Conservation (phyloP, 2,797 vertebrate species). For the Dromococcyx pavoninus region DNA sequence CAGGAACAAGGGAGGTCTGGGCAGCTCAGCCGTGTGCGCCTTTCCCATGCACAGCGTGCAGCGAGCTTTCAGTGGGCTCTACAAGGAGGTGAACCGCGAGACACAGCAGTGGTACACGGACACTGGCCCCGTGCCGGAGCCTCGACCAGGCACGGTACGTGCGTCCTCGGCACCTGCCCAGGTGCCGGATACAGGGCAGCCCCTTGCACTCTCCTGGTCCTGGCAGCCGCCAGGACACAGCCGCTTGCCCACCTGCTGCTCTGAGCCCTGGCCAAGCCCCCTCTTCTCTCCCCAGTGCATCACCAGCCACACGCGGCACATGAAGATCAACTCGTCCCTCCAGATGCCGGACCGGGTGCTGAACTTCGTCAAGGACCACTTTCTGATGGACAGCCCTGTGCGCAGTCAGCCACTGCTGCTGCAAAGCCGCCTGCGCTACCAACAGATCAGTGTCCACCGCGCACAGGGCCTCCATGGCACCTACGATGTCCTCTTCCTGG, state of each 20-base stretch:
- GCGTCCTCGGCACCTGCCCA: accelerated
- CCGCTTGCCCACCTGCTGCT: accelerated
- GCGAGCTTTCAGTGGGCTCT: constrained; percentile 86
- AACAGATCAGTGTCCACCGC: constrained; percentile 85
- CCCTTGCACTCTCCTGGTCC: accelerated
- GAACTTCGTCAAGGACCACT: constrained; percentile 97
- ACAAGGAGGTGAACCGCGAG: constrained; percentile 93
- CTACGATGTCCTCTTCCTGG: constrained; percentile 91
- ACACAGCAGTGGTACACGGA: constrained; percentile 97
- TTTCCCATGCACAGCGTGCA: constrained; percentile 92
- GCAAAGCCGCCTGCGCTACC: constrained; percentile 87
- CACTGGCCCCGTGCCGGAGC: constrained; percentile 85
- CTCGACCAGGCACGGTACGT: constrained; percentile 88
- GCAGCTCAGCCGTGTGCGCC: constrained; percentile 90
- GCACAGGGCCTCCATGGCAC: constrained; percentile 70
- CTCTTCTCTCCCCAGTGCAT: constrained; percentile 83
- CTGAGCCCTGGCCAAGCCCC: accelerated
- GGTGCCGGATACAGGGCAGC: accelerated
- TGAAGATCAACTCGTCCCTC: constrained; percentile 87
- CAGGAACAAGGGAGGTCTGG: constrained; percentile 54
- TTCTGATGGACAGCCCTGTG: constrained; percentile 92
- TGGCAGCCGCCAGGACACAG: accelerated
- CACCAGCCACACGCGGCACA: constrained; percentile 82
- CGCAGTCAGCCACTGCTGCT: constrained; percentile 88
- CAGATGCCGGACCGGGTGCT: constrained; percentile 96